Base-by-base conservation (phyloP, 1,140 invertebrate species). In the Dryas iulia region DNA sequence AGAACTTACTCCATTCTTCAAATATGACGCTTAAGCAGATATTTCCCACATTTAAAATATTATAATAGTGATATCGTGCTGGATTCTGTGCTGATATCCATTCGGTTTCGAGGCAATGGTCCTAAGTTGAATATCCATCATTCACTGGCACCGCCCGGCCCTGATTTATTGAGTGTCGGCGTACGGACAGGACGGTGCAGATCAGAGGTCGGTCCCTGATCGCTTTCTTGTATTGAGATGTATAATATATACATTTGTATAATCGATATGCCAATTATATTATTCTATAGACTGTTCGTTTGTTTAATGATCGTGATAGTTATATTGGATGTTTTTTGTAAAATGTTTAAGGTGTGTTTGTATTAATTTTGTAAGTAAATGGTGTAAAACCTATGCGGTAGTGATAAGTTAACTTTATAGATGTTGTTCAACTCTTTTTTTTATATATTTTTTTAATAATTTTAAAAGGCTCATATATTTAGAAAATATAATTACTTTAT, bases 101-200 rank as follows among this genome's bases (percentile, higher is more conserved):
- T 63, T 63, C 52, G 52, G 28, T 31, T 63, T 63, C 28, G 47
- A 62, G 25, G 47, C 61, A 63, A 56, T 56, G 52, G 30, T 63
- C 52, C 39, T 53, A 60, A 39, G 56, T 58, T 52, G 63, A 58
- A 56, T 47, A 65, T 64, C 59, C 47, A 62, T 72, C 71, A 69
- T 65, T 66, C 61, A 57, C 59, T 64, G 76, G 72, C 66, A 61
- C 53, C 33, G 66, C 59, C 56, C 30, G 26, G 35, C 31, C 26
- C 69, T 83, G 79, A 83, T 83, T 83, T 83, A 83, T 83, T 69
- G 77, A 77, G 69, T 72, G 80, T 79, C 76, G 68, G 69, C 65
- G 72, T 60, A 66, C 62, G 66, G 60, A 68, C 74, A 62, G 71
- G 74, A 66, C 66, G 78, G 67, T 71, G 39, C 71, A 74, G 72